Evolutionary conservation across 2,888 invertebrate species (phyloP), one percentile per base, ranked within the genome.

Genomic region (Patella depressa): DNA sequence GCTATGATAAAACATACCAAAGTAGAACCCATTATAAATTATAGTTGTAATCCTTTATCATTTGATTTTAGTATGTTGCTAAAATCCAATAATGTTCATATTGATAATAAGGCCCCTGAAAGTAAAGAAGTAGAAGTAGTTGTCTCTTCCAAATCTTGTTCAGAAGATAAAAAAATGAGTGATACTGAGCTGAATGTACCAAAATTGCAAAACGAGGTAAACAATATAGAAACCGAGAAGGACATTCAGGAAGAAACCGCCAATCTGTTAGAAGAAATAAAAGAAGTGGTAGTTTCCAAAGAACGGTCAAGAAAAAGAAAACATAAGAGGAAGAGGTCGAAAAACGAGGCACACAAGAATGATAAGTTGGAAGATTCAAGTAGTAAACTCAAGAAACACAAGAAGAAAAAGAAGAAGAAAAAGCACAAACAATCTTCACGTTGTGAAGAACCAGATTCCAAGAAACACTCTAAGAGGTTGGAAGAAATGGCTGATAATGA

Each of bases 1-100:
- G 90, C 89, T 78, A 90, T 90, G 88, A 83, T 91, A 19, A 85
- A 86, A 76, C 85, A 87, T 73, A 90, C 91, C 9, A 84, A 82
- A 29, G 82, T 85, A 29, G 81, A 85, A 55, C 90, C 90, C 3
- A 77, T 77, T 7, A 79, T 91, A 14, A 83, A 82, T 73, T 91
- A 80, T 79, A 89, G 90, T 78, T 90, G 90, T 83, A 90, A 91
- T 82, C 90, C 90, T 9, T 83, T 91, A 15, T 82, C 83, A 73
- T 90, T 90, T 86, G 90, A 90, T 83, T 90, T 90, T 80, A 83
- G 83, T 69, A 82, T 84, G 69, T 81, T 86, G 69, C 82, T 88
- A 29, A 53, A 34, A 72, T n/a, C n/a, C 1, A 45, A 34, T 53
- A 45, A 14, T 17, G 53, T 72, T 72, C n/a, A n/a, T 17, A 4